Evolutionary conservation across 1,140 invertebrate species (phyloP).

Genomic region (Phortica variegata): DNA sequence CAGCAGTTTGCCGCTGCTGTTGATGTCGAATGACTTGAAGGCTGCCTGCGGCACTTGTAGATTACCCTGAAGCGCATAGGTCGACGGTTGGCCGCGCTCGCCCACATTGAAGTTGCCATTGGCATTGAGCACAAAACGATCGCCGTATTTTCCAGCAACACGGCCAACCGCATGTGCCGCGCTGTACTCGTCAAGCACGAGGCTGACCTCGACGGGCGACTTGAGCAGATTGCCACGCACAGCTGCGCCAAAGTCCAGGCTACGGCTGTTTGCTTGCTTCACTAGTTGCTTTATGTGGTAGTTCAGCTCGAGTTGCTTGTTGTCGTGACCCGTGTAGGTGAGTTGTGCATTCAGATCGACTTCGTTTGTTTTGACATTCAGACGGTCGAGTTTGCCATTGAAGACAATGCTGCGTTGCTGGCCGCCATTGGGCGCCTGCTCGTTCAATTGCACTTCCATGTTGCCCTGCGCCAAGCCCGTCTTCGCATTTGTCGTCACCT

Average conservation of each 20-base stretch:
- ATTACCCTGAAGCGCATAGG: constrained; percentile 47
- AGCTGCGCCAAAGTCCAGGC: constrained; percentile 21
- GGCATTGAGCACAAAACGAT: constrained; percentile 22
- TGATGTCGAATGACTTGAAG: constrained; percentile 56
- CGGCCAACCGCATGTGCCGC: constrained; percentile 26
- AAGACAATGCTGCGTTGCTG: constrained; percentile 56
- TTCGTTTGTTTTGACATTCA: constrained; percentile 56
- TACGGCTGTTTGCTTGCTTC: constrained; percentile 38
- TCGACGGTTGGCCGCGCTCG: constrained; percentile 50
- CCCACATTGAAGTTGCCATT: constrained; percentile 57
- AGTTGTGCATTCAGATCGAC: constrained; percentile 52
- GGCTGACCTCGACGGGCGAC: constrained; percentile 39
- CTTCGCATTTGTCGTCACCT: constrained; percentile 42
- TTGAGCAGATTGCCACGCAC: constrained; percentile 54
- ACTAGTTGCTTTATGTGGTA: constrained; percentile 33
- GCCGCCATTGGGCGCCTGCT: constrained; percentile 36
- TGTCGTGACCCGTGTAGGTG: constrained; percentile 43
- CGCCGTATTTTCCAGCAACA: constrained; percentile 33
- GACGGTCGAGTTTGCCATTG: constrained; percentile 58
- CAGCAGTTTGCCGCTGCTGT: constrained; percentile 36
- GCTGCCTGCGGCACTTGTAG: constrained; percentile 59
- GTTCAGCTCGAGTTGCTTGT: constrained; percentile 40
- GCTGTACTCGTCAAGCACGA: constrained; percentile 39
- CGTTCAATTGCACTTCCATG: constrained; percentile 40
- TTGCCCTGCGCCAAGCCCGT: constrained; percentile 39